Conservation (phyloP, 30 jellyfish, hydroid and myxozoan species). For the Aurelia aurita region DNA sequence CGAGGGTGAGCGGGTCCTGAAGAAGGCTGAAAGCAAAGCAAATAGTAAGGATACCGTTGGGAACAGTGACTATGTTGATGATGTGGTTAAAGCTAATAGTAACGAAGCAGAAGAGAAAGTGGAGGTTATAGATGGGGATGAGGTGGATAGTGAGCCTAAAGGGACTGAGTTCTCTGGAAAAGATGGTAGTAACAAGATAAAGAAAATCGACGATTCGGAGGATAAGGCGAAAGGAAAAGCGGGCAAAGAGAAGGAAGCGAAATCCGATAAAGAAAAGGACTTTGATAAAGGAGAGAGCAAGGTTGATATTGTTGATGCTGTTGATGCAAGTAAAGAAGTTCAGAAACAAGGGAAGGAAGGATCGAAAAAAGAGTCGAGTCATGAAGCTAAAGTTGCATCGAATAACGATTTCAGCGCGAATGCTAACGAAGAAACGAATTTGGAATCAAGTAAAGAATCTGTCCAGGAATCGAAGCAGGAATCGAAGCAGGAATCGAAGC, state of each 20-base stretch:
- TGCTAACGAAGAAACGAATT: too few species aligned
- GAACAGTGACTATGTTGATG: not conserved
- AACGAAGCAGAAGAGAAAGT: not conserved
- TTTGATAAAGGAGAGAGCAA: not conserved
- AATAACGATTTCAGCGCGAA: too few species aligned
- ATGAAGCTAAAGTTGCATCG: too few species aligned
- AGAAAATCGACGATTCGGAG: not conserved
- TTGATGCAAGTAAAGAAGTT: too few species aligned
- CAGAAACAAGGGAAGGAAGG: too few species aligned
- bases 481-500: too few species aligned
- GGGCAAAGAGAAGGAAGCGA: not conserved
- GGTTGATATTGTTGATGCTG: not conserved
- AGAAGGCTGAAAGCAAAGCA: not conserved
- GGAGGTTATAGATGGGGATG: not conserved
- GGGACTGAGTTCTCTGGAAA: not conserved
- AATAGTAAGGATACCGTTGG: conserved; percentile 5
- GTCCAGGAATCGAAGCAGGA: too few species aligned
- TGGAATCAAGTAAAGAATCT: too few species aligned
- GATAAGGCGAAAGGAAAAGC: conserved; percentile 2
- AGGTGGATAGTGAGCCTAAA: not conserved
- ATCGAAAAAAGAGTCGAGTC: too few species aligned
- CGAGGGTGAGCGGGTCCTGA: conserved; percentile 8
- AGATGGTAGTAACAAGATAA: not conserved
- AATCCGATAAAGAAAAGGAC: not conserved
- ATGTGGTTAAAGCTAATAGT: not conserved